Evolutionary conservation across 2,113 vertebrate species (phyloP).

Genomic region (Zosterops japonicus): DNA sequence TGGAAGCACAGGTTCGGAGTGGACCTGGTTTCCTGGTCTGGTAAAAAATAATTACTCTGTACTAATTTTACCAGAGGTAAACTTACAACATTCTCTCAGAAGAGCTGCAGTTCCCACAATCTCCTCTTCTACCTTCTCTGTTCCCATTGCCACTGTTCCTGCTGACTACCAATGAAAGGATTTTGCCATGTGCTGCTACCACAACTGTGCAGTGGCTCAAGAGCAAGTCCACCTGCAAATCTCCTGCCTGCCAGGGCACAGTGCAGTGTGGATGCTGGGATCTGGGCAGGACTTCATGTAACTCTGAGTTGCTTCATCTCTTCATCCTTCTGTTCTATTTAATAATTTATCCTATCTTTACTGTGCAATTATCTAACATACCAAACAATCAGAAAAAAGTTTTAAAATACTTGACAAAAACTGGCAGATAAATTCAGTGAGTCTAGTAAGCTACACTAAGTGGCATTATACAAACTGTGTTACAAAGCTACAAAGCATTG

Average conservation of each 20-base stretch:
- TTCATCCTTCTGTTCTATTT: background rate
- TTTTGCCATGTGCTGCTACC: fast-evolving
- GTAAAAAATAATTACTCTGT: background rate
- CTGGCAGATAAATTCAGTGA: background rate
- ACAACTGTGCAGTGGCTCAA: fast-evolving
- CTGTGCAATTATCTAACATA: background rate
- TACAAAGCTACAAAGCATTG: background rate
- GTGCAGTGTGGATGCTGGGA: fast-evolving
- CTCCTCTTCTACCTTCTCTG: background rate
- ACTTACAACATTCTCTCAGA: background rate
- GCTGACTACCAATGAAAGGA: background rate
- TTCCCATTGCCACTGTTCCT: background rate
- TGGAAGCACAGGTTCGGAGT: background rate
- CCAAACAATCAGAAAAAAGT: background rate
- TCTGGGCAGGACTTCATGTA: background rate
- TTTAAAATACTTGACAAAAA: background rate
- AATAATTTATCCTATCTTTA: background rate
- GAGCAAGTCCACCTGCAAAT: background rate
- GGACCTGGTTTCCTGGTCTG: background rate
- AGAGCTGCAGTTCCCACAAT: background rate
- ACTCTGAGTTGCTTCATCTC: background rate
- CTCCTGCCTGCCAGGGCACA: no score
- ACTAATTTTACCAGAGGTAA: background rate
- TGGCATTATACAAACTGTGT: background rate
- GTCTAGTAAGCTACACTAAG: background rate